Percentiles rank a stretch among this genome's conserved stretches.
These are phyloP conservation scores for Celastrina argiolus DNA, from an alignment of 2,888 invertebrate genomes.

Conservation along the genomic window DNA sequence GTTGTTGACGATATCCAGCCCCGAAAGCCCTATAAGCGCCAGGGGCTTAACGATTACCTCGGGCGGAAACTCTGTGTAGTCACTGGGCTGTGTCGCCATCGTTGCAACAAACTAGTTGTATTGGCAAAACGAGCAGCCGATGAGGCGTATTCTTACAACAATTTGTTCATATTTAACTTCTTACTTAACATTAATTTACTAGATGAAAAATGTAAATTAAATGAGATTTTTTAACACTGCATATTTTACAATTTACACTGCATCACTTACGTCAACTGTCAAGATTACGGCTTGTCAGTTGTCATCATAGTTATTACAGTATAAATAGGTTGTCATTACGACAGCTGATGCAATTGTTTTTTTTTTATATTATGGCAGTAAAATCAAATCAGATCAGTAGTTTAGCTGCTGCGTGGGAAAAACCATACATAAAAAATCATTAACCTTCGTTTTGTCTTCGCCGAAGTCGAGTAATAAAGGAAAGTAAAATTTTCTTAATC, in stretches of 20 bases:
- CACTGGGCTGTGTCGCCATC: constrained; percentile 78
- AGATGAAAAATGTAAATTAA: neutral
- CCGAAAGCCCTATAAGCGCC: constrained; percentile 92
- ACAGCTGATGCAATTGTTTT: neutral
- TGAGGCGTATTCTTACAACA: constrained; percentile 8
- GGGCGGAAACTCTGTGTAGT: constrained; percentile 84
- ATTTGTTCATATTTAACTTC: constrained; percentile 40
- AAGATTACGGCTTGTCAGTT: constrained; percentile 24
- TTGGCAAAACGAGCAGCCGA: constrained; percentile 23
- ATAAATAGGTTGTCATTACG: too few species aligned
- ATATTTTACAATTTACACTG: constrained; percentile 34
- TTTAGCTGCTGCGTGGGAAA: too few species aligned
- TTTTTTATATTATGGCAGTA: too few species aligned
- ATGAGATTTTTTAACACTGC: neutral
- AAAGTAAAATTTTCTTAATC: too few species aligned
- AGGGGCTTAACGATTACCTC: constrained; percentile 91
- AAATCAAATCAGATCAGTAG: too few species aligned
- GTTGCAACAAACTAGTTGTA: constrained; percentile 28
- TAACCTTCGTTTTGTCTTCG: too few species aligned
- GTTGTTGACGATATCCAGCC: constrained; percentile 90
- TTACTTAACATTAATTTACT: neutral
- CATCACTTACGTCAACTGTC: constrained; percentile 46
- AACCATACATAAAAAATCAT: too few species aligned
- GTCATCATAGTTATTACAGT: too few species aligned
- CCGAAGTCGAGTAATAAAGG: too few species aligned